phyloP scores from a whole-genome alignment of 2,888 invertebrate genomes.

The Cancer borealis region DNA sequence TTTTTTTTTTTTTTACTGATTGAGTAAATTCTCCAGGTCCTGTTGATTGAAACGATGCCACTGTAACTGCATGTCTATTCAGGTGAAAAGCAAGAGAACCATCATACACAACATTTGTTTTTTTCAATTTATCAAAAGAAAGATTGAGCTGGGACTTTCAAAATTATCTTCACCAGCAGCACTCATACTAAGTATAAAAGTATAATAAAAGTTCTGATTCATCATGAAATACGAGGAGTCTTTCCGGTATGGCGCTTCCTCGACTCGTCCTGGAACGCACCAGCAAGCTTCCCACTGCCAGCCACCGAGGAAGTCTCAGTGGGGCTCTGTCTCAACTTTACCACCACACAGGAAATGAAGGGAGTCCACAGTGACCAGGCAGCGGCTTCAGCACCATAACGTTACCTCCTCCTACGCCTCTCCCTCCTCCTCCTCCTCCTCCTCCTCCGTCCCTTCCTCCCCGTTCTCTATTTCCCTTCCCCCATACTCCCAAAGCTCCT shows the following conservation, averaged over 20 bases:
- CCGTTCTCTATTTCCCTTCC: not conserved
- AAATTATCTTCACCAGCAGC: not conserved
- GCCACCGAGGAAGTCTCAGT: not conserved
- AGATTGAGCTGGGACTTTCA: not conserved
- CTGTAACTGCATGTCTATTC: not conserved
- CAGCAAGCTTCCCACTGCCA: not conserved
- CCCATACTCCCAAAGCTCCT: not conserved
- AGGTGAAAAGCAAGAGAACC: not conserved
- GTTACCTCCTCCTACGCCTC: not conserved
- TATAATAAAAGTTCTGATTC: not conserved
- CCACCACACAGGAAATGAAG: conserved; percentile 22
- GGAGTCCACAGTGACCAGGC: not conserved
- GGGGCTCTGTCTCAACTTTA: conserved; percentile 15
- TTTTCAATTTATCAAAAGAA: not conserved
- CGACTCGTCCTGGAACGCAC: not conserved
- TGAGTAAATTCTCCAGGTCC: not conserved
- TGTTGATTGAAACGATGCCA: not conserved
- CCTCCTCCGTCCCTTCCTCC: not conserved
- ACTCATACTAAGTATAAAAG: not conserved
- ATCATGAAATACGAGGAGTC: not conserved
- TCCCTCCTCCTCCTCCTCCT: not conserved
- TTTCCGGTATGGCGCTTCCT: not conserved
- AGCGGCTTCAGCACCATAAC: not conserved
- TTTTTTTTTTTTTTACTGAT: not conserved
- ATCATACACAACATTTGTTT: not conserved